Base-by-base conservation (phyloP, 2,797 vertebrate genomes). In the Aselliscus stoliczkanus region DNA sequence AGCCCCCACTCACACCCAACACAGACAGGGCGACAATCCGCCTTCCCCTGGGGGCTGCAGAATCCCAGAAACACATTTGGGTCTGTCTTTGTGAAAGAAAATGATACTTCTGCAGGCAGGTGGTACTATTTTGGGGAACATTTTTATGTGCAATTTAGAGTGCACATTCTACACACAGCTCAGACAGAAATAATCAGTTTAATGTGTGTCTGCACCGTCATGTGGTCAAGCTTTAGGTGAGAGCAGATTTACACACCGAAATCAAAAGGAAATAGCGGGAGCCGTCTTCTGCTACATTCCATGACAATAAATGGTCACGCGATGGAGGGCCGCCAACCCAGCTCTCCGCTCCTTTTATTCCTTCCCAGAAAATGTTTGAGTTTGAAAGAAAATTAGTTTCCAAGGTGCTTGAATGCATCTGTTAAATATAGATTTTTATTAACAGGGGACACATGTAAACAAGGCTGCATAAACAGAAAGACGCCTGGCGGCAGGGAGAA, bases 181-280 rank as follows among this genome's bases (percentile, higher is more conserved):
- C 95, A 97, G 97, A 97, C 95, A 98, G 97, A 98, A 98, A 98
- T 97, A 98, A 98, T 97, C 97, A 97, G 90, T 98, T 98, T 98
- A 98, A 97, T 94, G 94, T 98, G 96, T 80, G 92, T 96, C 95
- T 96, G 91, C 85, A 88, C 72, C 88, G 39, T 97, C 97, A 96
- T 75, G 93, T 84, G 96, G 90, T 97, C 97, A 96, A 94, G 91
- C 73, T 92, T 87, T 94, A 98, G 97, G 97, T 98, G 98, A 98
- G 93, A 98, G 97, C 97, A 98, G 98, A 98, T 98, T 98, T 98
- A 98, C 88, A 97, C 97, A 97, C 94, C 52, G 27, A 98, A 98
- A 98, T 98, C 97, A 98, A 98, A 98, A 98, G 96, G 91, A 97
- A 97, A 95, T 96, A 56, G 80, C 95, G 13, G 95, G 92, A 96